A percentile compares a stretch with the other conserved stretches of the same genome.
phyloP scores from a whole-genome alignment of 2,888 invertebrate species.

The Acanthacorydalis orientalis region DNA sequence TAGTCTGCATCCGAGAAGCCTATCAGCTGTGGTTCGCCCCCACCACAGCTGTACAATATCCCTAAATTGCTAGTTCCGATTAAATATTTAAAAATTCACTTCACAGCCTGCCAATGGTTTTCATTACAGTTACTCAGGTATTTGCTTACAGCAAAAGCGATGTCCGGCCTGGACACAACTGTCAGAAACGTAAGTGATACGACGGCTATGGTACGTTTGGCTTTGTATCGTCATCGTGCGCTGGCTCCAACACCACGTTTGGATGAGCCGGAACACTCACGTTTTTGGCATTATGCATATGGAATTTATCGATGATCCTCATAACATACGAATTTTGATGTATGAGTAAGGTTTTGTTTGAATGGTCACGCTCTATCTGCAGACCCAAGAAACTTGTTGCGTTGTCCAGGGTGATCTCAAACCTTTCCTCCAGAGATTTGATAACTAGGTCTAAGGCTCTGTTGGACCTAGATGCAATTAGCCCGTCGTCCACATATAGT shows the following conservation, averaged over 20 bases:
- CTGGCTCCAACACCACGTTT: not conserved
- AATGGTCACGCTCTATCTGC: conserved; percentile 7
- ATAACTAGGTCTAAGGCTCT: conserved; percentile 6
- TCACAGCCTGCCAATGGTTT: conserved; percentile 4
- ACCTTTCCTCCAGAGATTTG: conserved; percentile 1
- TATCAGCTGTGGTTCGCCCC: conserved; percentile 4
- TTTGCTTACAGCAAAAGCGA: conserved; percentile 4
- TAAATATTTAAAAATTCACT: conserved; percentile 12
- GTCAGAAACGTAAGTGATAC: conserved; percentile 4
- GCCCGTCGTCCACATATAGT: conserved; percentile 12
- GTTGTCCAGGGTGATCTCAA: conserved; percentile 8
- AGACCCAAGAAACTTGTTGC: conserved; percentile 10
- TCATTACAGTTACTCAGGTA: not conserved
- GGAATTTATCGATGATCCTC: conserved; percentile 4
- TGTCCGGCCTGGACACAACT: conserved; percentile 4
- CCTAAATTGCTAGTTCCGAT: conserved; percentile 9
- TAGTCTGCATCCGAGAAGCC: conserved; percentile 6
- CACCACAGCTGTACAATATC: conserved; percentile 7
- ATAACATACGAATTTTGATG: conserved; percentile 1
- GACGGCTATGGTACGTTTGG: conserved; percentile 1
- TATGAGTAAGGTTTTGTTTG: not conserved
- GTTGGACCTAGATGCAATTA: conserved; percentile 7
- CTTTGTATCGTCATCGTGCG: not conserved
- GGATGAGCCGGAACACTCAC: conserved; percentile 6
- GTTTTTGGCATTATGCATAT: conserved; percentile 5